Evolutionary conservation across 2,888 invertebrate species (phyloP).

Genomic region (Synergus umbraculus): DNA sequence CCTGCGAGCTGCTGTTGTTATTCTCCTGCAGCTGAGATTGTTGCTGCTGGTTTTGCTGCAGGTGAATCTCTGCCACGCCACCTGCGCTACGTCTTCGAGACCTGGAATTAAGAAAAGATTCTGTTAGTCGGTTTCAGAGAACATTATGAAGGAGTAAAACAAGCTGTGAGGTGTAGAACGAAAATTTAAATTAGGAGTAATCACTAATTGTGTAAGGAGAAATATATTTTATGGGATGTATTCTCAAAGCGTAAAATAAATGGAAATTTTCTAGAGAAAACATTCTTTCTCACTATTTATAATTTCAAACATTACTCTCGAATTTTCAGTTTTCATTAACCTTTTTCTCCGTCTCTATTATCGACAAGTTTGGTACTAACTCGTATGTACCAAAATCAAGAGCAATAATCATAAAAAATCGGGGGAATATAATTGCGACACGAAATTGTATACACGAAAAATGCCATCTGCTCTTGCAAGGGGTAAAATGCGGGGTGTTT

Average conservation of each 20-base stretch:
- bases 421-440: constrained; percentile 19
- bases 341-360: background rate
- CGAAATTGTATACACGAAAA: constrained; percentile 31
- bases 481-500: constrained; percentile 24
- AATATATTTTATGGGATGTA: background rate
- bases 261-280: too few species aligned
- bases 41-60: constrained; percentile 83
- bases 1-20: constrained; percentile 76
- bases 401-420: background rate
- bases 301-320: too few species aligned
- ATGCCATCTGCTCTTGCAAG: constrained; percentile 31
- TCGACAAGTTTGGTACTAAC: background rate
- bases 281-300: too few species aligned
- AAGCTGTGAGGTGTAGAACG: background rate
- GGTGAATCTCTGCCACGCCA: constrained; percentile 89
- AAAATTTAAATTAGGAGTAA: background rate
- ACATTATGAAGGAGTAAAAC: background rate
- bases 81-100: constrained; percentile 86
- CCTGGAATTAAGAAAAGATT: constrained; percentile 79
- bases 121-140: background rate
- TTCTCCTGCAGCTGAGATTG: constrained; percentile 79
- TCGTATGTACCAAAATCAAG: background rate
- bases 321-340: too few species aligned
- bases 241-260: too few species aligned
- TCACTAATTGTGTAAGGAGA: background rate